Evolutionary conservation across 2,888 invertebrate species (phyloP).

Genomic region (Leucophora obtusa): DNA sequence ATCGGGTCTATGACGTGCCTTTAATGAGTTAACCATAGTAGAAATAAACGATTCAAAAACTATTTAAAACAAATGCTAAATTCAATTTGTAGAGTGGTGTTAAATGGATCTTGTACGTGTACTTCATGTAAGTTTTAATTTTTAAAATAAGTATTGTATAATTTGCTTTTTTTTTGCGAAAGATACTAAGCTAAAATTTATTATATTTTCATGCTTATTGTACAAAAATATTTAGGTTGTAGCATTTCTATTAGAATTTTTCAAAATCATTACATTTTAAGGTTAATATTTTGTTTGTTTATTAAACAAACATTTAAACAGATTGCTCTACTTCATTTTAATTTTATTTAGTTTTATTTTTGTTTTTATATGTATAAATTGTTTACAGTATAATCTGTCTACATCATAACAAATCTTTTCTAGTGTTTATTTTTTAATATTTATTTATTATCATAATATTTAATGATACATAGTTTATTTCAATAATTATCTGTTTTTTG

Average conservation of each 20-base stretch:
- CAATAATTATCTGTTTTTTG: no score
- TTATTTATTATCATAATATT: no score
- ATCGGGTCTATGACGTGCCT: no score
- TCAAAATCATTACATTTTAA: not conserved
- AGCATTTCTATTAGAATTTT: not conserved
- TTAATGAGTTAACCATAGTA: no score
- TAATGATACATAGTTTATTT: no score
- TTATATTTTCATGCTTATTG: not conserved
- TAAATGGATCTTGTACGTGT: not conserved
- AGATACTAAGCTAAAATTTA: not conserved
- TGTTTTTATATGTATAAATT: not conserved
- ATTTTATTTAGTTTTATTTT: not conserved
- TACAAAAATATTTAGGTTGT: not conserved
- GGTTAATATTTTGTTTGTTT: not conserved
- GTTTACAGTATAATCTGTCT: not conserved
- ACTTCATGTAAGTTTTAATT: not conserved
- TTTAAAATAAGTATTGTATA: slow-evolving; percentile 1
- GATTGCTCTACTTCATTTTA: not conserved
- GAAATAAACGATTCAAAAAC: no score
- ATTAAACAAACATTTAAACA: not conserved
- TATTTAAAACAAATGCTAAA: no score
- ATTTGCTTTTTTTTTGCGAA: not conserved
- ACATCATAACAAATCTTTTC: not conserved
- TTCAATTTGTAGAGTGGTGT: not conserved
- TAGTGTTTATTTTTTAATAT: not conserved